Conservation (phyloP, 2,888 invertebrate genomes). For the Pedicia rivosa region DNA sequence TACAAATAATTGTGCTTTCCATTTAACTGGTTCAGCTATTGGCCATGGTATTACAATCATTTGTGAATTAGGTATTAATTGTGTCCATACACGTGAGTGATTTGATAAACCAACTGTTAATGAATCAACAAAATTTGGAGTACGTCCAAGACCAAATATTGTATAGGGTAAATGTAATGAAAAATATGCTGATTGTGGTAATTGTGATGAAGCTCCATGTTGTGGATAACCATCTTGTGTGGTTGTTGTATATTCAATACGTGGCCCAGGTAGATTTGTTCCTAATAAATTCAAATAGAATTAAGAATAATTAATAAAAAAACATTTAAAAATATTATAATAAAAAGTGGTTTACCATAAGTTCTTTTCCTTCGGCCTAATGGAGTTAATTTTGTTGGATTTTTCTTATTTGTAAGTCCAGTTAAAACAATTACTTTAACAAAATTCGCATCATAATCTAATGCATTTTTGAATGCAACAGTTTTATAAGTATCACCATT, state of each 20-base stretch:
- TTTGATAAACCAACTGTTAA: constrained; percentile 66
- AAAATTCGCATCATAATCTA: constrained; percentile 90
- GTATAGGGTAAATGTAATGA: constrained; percentile 89
- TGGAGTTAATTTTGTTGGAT: constrained; percentile 53
- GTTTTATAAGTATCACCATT: constrained; percentile 41
- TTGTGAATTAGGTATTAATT: constrained; percentile 95
- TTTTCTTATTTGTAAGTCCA: constrained; percentile 54
- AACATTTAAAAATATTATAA: neutral
- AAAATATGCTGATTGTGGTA: constrained; percentile 84
- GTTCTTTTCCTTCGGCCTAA: constrained; percentile 61
- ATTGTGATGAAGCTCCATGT: constrained; percentile 69
- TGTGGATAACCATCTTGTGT: constrained; percentile 74
- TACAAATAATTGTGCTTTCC: constrained; percentile 86
- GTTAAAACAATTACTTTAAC: constrained; percentile 89
- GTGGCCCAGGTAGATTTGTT: constrained; percentile 83
- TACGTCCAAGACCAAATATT: constrained; percentile 92
- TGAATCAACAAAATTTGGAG: constrained; percentile 92
- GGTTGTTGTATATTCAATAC: constrained; percentile 70
- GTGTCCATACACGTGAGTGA: constrained; percentile 61
- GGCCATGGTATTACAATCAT: constrained; percentile 89
- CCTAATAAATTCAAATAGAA: constrained; percentile 26
- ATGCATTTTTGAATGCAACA: constrained; percentile 69
- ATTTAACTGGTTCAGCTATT: constrained; percentile 53
- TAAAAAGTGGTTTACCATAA: constrained; percentile 44
- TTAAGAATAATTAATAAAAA: constrained; percentile 7